These are phyloP conservation scores for Leucosticte australis DNA, from an alignment of 2,113 vertebrate species.

Conservation along the genomic window DNA sequence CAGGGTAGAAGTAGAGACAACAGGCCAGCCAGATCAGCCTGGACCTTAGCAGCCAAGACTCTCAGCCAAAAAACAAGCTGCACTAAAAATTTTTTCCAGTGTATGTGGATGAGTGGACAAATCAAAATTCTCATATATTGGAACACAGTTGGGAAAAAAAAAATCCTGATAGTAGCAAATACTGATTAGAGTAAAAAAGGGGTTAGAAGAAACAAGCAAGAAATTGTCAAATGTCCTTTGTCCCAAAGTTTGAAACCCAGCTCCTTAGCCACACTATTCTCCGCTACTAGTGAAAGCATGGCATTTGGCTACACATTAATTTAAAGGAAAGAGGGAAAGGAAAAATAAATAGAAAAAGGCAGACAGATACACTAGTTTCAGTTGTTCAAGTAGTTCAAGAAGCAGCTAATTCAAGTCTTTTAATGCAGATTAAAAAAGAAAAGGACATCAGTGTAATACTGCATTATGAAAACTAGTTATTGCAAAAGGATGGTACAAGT, in stretches of 20 bases:
- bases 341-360: background rate
- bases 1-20: background rate
- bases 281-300: background rate
- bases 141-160: background rate
- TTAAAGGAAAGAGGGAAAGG: background rate
- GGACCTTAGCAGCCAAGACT: background rate
- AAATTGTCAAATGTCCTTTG: background rate
- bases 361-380: background rate
- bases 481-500: background rate
- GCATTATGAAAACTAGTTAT: background rate
- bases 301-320: background rate
- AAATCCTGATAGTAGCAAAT: background rate
- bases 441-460: background rate
- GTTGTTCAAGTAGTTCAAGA: background rate
- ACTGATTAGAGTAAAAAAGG: background rate
- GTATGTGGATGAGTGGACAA: background rate
- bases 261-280: background rate
- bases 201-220: background rate
- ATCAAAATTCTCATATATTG: background rate
- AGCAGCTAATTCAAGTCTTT: background rate
- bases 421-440: background rate
- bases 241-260: background rate
- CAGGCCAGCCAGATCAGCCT: background rate
- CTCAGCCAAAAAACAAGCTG: background rate
- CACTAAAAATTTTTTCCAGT: background rate